These are phyloP conservation scores for Anas bernieri DNA, from an alignment of 2,797 vertebrate genomes.

Conservation along the genomic window DNA sequence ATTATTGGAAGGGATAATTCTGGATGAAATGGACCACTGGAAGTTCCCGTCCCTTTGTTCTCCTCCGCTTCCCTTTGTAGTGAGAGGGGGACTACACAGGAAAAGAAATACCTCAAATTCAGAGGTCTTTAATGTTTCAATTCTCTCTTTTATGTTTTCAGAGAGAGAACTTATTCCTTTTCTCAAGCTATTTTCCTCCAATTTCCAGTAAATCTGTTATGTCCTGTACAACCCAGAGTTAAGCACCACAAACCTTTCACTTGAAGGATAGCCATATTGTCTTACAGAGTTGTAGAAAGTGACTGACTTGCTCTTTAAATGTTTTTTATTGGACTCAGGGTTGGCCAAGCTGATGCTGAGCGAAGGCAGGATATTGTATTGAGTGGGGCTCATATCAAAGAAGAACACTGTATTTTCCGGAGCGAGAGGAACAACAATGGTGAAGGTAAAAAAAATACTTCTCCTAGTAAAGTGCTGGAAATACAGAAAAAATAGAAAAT, in stretches of 20 bases:
- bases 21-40: neutral
- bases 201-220: neutral
- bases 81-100: neutral
- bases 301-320: constrained; percentile 48
- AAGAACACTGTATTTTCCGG: constrained; percentile 96
- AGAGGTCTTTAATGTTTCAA: neutral
- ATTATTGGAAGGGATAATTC: neutral
- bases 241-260: neutral
- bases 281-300: neutral
- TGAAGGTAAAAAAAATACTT: constrained; percentile 81
- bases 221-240: neutral
- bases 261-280: neutral
- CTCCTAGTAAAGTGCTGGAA: neutral
- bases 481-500: neutral
- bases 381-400: constrained; percentile 96
- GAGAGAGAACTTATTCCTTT: neutral
- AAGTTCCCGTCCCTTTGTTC: neutral
- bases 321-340: constrained; percentile 81
- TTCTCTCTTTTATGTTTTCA: neutral
- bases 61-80: neutral
- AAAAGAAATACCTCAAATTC: neutral
- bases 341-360: constrained; percentile 95
- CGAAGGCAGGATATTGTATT: constrained; percentile 96
- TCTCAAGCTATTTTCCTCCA: neutral
- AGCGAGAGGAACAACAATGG: constrained; percentile 91